Evolutionary conservation across 2,113 vertebrate genomes (phyloP), one percentile per base, ranked within the genome.

Genomic region (Synodontis membranacea): DNA sequence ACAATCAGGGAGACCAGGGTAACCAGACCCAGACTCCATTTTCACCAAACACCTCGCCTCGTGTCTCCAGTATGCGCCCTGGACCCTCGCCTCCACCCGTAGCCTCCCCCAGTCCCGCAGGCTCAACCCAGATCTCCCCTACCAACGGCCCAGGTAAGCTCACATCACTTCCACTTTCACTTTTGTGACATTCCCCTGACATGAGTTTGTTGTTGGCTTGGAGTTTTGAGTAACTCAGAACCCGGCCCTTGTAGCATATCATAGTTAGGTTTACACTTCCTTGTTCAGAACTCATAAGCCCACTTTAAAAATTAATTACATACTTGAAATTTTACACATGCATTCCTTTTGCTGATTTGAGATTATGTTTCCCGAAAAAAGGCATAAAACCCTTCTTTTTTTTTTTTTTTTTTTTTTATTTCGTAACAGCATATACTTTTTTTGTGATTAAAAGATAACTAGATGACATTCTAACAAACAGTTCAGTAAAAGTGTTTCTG

Each of bases 21-120:
- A 97, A 97, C 89, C 97, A 96, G 0, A 95, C 96, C 5, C 97
- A 96, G 90, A 97, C 97, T 7, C 97, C 97, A 0, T 98, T 98
- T 93, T 98, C 97, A 48, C 97, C 97, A 42, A 97, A 97, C 75
- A 95, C 96, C 75, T 97, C 97, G 5, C 97, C 97, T 7, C 96
- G 97, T 85, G 96, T 98, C 85, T 95, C 96, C 91, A 90, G 95
- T 93, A 90, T 96, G 90, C 96, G 95, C 0, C 93, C 96, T 2
- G 97, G 97, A 12, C 96, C 97, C 0, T 97, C 97, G 0, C 96
- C 97, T 80, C 96, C 97, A 14, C 93, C 92, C 0, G 96, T 96
- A 4, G 96, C 97, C 87, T 97, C 96, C 81, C 96, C 96, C 11
- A 83, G 44, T 50, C 39, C 62, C 0, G 96, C 96, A 64, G 95